These are phyloP conservation scores for Micoletzkya japonica DNA, from an alignment of 2,888 invertebrate genomes.

Conservation along the genomic window DNA sequence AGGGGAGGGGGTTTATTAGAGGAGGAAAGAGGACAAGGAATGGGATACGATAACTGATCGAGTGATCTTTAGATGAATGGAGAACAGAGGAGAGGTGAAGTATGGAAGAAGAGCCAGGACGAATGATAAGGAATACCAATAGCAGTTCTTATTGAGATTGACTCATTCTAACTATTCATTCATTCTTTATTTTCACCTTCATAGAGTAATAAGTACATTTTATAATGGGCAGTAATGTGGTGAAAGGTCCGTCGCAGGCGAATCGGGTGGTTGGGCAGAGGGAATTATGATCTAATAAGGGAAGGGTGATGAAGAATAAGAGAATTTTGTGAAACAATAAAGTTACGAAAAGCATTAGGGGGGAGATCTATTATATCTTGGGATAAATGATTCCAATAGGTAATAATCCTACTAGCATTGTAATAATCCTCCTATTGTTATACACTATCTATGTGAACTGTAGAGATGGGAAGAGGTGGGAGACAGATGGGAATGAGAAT, in stretches of 20 bases:
- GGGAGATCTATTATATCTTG: not conserved
- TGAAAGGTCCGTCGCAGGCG: too few relatives aligned
- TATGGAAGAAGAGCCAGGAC: too few relatives aligned
- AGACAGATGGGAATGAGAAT: not conserved
- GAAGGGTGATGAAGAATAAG: not conserved
- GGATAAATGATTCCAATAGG: not conserved
- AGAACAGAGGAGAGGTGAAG: slow-evolving; percentile 2
- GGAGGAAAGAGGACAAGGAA: slow-evolving; percentile 1
- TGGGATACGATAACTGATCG: not conserved
- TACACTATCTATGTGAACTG: not conserved
- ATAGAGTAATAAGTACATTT: too few relatives aligned
- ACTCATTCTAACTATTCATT: too few relatives aligned
- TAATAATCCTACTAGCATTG: too few relatives aligned
- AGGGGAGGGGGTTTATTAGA: not conserved
- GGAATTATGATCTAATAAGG: not conserved
- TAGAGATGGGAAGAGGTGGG: not conserved
- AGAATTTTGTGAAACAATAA: too few relatives aligned
- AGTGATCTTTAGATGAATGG: not conserved
- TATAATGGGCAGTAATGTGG: too few relatives aligned
- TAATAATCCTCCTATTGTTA: not conserved
- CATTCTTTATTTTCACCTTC: too few relatives aligned
- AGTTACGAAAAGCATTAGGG: too few relatives aligned
- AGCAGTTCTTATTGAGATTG: too few relatives aligned
- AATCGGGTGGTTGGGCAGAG: too few relatives aligned
- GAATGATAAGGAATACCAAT: too few relatives aligned